Conservation (phyloP, 2,113 vertebrate species). For the Lophius piscatorius region DNA sequence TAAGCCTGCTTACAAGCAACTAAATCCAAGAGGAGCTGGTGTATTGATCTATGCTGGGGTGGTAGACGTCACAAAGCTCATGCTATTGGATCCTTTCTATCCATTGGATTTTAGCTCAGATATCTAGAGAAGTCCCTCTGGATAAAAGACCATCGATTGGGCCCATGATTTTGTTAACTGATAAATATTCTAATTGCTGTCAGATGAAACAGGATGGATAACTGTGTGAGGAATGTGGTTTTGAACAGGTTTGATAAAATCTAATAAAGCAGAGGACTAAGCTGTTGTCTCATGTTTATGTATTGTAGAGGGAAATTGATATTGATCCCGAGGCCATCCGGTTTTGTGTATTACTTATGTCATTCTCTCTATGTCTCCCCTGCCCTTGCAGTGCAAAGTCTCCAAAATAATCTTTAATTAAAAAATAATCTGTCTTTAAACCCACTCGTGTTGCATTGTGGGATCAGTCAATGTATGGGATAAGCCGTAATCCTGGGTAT, state of each 20-base stretch:
- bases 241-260: constrained; percentile 59
- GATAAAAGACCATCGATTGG: constrained; percentile 54
- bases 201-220: constrained; percentile 37
- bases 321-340: constrained; percentile 45
- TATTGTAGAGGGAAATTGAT: constrained; percentile 49
- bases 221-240: constrained; percentile 42
- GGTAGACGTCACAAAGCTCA: constrained; percentile 53
- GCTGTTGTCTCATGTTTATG: constrained; percentile 64
- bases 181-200: constrained; percentile 73
- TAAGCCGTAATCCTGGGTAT: constrained; percentile 68
- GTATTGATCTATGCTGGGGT: constrained; percentile 56
- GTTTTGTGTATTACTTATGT: constrained; percentile 20
- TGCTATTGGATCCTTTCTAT: constrained; percentile 66
- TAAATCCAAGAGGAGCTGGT: constrained; percentile 59
- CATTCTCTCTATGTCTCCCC: constrained; percentile 11
- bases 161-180: constrained; percentile 50
- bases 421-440: constrained; percentile 31
- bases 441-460: constrained; percentile 46
- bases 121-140: constrained; percentile 54
- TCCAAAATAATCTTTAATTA: constrained; percentile 48
- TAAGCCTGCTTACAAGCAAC: constrained; percentile 68
- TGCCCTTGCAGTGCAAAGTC: not conserved
- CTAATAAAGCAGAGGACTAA: constrained; percentile 63
- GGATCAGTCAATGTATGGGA: constrained; percentile 64
- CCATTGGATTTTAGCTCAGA: constrained; percentile 63